These are phyloP conservation scores for Oceanodroma leucorhoa DNA, from an alignment of 2,797 vertebrate genomes.

Conservation along the genomic window DNA sequence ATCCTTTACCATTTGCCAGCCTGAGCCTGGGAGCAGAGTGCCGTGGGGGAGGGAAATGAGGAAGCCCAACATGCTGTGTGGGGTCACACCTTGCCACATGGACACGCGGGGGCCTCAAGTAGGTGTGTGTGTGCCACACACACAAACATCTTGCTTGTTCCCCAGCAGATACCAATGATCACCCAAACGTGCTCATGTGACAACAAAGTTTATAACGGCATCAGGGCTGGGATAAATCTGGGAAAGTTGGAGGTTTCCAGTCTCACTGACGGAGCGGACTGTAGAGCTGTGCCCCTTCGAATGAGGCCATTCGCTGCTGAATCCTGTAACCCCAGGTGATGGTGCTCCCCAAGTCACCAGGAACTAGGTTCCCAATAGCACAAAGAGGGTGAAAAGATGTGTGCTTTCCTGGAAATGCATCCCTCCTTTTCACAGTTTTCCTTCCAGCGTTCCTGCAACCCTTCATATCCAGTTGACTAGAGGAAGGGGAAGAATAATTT, in stretches of 20 bases:
- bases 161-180: not conserved
- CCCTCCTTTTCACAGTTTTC: not conserved
- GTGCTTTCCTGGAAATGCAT: not conserved
- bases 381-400: not conserved
- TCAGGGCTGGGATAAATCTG: not conserved
- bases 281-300: not conserved
- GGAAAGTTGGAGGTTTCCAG: not conserved
- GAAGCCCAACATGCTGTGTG: constrained; percentile 41
- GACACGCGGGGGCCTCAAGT: not conserved
- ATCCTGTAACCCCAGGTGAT: not conserved
- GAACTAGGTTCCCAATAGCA: not conserved
- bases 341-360: not conserved
- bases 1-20: constrained; percentile 71
- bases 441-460: not conserved
- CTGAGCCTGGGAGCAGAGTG: not conserved
- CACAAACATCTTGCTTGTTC: not conserved
- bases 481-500: not conserved
- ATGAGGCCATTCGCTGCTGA: not conserved
- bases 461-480: not conserved
- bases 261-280: rapidly evolving
- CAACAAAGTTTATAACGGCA: not conserved
- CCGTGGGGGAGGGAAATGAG: not conserved
- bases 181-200: not conserved
- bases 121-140: not conserved
- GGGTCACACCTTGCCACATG: constrained; percentile 70